A percentile compares a stretch with the other conserved stretches of the same genome.
phyloP scores from a whole-genome alignment of 2,113 vertebrate species.

The Microcebus murinus region DNA sequence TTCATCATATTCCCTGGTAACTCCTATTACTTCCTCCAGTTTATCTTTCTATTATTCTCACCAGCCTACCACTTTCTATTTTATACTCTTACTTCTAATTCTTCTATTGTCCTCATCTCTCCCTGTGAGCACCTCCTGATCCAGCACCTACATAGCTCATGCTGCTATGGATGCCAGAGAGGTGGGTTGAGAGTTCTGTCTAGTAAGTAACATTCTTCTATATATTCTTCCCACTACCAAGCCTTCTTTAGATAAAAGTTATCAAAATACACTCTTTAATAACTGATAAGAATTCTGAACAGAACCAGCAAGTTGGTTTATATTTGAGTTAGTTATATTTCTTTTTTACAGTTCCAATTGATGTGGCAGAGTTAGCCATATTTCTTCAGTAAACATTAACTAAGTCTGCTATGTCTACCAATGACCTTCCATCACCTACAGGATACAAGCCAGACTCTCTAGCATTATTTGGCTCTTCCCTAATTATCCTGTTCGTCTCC shows the following conservation, averaged over 20 bases:
- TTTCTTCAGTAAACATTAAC: background rate
- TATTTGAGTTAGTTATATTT: background rate
- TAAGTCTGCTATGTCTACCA: background rate
- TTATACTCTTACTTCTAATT: constrained; percentile 19
- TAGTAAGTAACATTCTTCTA: background rate
- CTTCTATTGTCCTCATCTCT: background rate
- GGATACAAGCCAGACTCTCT: background rate
- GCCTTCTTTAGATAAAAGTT: constrained; percentile 6
- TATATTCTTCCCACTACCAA: background rate
- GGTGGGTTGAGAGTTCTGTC: background rate
- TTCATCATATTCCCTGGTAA: background rate
- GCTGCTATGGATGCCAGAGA: background rate
- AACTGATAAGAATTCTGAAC: background rate
- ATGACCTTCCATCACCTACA: background rate
- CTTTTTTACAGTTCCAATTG: background rate
- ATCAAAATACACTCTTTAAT: constrained; percentile 19
- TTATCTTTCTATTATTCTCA: background rate
- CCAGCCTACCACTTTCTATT: background rate
- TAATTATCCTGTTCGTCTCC: background rate
- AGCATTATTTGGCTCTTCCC: background rate
- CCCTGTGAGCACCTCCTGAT: background rate
- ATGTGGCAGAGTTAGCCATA: background rate
- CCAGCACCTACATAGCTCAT: background rate
- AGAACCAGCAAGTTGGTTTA: constrained; percentile 3
- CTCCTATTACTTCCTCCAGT: background rate